Percentiles rank a stretch among this genome's conserved stretches.
These are phyloP conservation scores for Sesia apiformis DNA, from an alignment of 2,888 invertebrate genomes.

Conservation along the genomic window DNA sequence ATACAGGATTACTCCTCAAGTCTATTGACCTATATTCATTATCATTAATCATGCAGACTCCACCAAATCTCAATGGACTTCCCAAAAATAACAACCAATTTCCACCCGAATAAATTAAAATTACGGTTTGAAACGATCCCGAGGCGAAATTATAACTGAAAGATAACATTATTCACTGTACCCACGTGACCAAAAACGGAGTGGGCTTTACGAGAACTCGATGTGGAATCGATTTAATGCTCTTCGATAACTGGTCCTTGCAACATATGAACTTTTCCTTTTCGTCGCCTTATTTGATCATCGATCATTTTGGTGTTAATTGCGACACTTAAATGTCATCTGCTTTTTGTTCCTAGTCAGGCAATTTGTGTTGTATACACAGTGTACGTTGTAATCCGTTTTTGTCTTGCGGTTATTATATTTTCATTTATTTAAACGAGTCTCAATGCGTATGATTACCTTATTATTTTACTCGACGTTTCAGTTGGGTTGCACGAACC, in stretches of 20 bases:
- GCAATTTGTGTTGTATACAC: too few species aligned
- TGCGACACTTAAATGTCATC: too few species aligned
- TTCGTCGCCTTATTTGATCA: neutral
- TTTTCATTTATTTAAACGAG: too few species aligned
- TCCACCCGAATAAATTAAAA: constrained; percentile 23
- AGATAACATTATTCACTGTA: constrained; percentile 29
- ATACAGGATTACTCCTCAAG: too few species aligned
- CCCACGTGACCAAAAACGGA: constrained; percentile 23
- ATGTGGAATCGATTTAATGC: neutral
- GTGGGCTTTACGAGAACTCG: constrained; percentile 8
- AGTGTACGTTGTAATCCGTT: too few species aligned
- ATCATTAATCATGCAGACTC: neutral
- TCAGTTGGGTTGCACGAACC: too few species aligned
- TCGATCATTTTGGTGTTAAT: neutral
- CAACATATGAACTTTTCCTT: neutral
- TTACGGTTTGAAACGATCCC: constrained; percentile 20
- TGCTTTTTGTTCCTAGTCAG: too few species aligned
- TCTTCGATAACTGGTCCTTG: neutral
- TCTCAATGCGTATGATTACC: too few species aligned
- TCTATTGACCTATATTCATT: neutral
- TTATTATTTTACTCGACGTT: too few species aligned
- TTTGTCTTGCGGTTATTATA: too few species aligned
- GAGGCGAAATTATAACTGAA: constrained; percentile 6
- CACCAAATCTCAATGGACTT: neutral
- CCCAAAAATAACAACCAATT: neutral